Evolutionary conservation across 2,113 vertebrate genomes (phyloP).

Genomic region (Haemorhous mexicanus): DNA sequence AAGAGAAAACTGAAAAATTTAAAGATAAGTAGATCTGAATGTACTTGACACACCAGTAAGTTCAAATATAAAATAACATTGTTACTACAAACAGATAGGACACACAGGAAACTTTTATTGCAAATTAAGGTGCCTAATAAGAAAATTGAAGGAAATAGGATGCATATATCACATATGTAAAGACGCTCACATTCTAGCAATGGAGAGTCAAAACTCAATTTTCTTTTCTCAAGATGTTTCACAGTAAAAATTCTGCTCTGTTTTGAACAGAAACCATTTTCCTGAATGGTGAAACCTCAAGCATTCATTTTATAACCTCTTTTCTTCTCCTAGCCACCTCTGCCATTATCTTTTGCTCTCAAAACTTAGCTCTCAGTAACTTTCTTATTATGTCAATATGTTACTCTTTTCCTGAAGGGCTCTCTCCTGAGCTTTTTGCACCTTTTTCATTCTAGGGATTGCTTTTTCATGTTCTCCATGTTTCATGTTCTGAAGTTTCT

Average conservation of each 20-base stretch:
- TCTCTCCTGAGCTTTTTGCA: neutral
- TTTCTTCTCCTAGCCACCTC: neutral
- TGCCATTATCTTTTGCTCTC: neutral
- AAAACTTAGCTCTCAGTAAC: neutral
- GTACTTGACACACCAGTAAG: neutral
- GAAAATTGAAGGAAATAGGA: neutral
- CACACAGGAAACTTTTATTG: neutral
- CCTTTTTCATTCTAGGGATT: neutral
- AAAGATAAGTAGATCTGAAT: neutral
- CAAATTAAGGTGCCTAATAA: neutral
- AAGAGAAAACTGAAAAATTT: neutral
- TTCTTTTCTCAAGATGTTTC: neutral
- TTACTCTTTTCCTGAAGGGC: neutral
- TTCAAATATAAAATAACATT: neutral
- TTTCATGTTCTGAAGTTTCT: neutral
- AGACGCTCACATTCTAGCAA: neutral
- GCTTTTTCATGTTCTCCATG: neutral
- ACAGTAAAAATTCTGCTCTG: neutral
- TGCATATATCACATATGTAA: neutral
- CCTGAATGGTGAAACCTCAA: neutral
- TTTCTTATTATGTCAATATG: neutral
- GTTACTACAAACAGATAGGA: neutral
- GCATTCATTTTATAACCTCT: neutral
- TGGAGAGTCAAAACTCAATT: neutral
- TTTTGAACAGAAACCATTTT: neutral